These are phyloP conservation scores for Zosterops borbonicus DNA, from an alignment of 2,113 vertebrate species.

Conservation along the genomic window DNA sequence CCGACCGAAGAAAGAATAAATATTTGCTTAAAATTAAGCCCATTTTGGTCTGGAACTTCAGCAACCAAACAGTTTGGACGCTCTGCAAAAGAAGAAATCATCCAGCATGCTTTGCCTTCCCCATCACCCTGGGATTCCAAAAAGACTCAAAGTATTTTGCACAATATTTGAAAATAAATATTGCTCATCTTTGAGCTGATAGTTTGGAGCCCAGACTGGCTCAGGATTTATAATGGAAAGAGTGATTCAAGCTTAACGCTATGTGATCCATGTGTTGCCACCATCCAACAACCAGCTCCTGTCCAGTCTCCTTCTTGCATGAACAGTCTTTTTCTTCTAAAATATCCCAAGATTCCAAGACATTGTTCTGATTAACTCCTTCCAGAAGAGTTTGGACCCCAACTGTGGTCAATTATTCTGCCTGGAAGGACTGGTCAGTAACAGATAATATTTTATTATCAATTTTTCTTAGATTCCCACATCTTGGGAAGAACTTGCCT, in stretches of 20 bases:
- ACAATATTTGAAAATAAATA: slow-evolving; percentile 72
- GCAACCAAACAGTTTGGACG: slow-evolving; percentile 35
- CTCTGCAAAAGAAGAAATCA: slow-evolving; percentile 40
- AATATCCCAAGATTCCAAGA: background rate
- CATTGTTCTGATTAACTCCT: slow-evolving; percentile 30
- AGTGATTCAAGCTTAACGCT: slow-evolving; percentile 43
- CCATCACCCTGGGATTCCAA: slow-evolving; percentile 27
- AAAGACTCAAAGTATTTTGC: slow-evolving; percentile 58
- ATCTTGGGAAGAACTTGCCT: background rate
- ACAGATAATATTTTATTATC: background rate
- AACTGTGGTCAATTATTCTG: background rate
- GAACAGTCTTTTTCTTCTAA: background rate
- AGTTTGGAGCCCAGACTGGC: slow-evolving; percentile 12
- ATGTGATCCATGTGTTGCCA: slow-evolving; percentile 49
- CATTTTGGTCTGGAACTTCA: slow-evolving; percentile 55
- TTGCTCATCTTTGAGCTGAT: slow-evolving; percentile 56
- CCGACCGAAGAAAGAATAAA: slow-evolving; percentile 57
- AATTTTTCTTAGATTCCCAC: background rate
- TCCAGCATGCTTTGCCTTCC: slow-evolving; percentile 6
- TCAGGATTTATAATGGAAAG: slow-evolving; percentile 52
- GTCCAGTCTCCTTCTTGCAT: background rate
- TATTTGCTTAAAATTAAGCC: slow-evolving; percentile 65
- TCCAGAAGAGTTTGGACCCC: background rate
- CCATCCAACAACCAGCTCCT: slow-evolving; percentile 36
- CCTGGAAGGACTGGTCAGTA: background rate